Percentiles rank a stretch among this genome's conserved stretches.
phyloP scores from a whole-genome alignment of 2,113 vertebrate genomes.

The Nansenia antarctica region DNA sequence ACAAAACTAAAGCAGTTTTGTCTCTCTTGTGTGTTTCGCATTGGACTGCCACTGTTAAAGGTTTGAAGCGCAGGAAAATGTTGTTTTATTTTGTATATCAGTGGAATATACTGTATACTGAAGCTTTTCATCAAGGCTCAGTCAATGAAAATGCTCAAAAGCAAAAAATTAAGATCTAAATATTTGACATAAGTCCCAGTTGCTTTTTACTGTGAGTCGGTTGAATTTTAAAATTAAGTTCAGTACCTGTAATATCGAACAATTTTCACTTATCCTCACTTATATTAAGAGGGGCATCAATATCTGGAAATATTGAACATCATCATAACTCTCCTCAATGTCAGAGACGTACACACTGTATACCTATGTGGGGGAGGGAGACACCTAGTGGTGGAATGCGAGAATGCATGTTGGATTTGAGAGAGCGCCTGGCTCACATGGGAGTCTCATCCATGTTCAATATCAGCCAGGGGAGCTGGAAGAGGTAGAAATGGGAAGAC shows the following conservation, averaged over 20 bases:
- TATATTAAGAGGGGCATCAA: neutral
- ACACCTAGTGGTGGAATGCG: conserved; percentile 52
- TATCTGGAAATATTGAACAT: neutral
- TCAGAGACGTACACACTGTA: neutral
- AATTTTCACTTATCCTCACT: neutral
- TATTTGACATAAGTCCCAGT: too few species aligned
- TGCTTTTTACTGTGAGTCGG: too few species aligned
- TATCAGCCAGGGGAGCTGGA: too few species aligned
- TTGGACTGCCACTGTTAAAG: neutral
- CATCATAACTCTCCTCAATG: neutral
- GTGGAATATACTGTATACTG: too few species aligned
- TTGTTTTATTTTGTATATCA: too few species aligned
- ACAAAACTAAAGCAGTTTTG: neutral
- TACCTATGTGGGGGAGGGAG: conserved; percentile 3
- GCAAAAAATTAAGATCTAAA: too few species aligned
- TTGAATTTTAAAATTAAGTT: too few species aligned
- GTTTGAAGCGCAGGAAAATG: neutral
- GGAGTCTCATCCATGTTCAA: too few species aligned
- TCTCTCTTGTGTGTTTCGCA: neutral
- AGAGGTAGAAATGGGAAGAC: too few species aligned
- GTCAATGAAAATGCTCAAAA: too few species aligned
- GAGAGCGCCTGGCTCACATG: too few species aligned
- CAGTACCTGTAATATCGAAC: neutral
- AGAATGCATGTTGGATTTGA: conserved; percentile 56
- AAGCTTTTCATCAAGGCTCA: too few species aligned